Conservation (phyloP, 2,888 invertebrate species). For the Sicus ferrugineus region DNA sequence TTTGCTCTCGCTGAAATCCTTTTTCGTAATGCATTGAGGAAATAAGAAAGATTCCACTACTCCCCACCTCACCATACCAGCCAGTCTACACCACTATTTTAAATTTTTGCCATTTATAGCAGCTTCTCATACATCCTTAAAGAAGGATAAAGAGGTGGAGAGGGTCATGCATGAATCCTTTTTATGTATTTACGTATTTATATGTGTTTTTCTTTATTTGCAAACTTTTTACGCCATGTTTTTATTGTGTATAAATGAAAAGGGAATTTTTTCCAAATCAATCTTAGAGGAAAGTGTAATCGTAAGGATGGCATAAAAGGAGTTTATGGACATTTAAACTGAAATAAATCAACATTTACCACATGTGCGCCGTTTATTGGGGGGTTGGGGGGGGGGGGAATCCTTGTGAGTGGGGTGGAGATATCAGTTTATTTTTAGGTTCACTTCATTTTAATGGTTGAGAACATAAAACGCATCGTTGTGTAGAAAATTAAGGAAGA, state of each 20-base stretch:
- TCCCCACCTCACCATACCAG: neutral
- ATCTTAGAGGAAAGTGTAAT: slow-evolving; percentile 21
- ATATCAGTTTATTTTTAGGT: no score
- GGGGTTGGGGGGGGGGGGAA: no score
- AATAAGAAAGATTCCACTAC: slow-evolving; percentile 25
- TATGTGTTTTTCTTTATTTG: slow-evolving; percentile 8
- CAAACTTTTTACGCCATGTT: slow-evolving; percentile 5
- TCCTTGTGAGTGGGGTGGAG: no score
- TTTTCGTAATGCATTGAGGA: slow-evolving; percentile 31
- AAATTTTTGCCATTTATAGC: slow-evolving; percentile 25
- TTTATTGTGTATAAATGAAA: neutral
- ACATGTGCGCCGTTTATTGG: neutral
- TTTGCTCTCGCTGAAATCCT: slow-evolving; percentile 9
- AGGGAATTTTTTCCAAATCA: slow-evolving; percentile 26
- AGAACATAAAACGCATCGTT: no score
- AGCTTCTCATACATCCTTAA: slow-evolving; percentile 13
- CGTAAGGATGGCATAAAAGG: slow-evolving; percentile 18
- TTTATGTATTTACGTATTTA: slow-evolving; percentile 9
- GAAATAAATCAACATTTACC: slow-evolving; percentile 31
- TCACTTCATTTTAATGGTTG: no score
- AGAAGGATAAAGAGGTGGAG: neutral
- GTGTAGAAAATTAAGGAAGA: no score
- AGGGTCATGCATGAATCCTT: neutral
- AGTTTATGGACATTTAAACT: slow-evolving; percentile 32
- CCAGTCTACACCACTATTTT: neutral